A percentile compares a stretch with the other conserved stretches of the same genome.
Conservation (phyloP, 2,888 invertebrate species). For the Tetragonula carbonaria region DNA sequence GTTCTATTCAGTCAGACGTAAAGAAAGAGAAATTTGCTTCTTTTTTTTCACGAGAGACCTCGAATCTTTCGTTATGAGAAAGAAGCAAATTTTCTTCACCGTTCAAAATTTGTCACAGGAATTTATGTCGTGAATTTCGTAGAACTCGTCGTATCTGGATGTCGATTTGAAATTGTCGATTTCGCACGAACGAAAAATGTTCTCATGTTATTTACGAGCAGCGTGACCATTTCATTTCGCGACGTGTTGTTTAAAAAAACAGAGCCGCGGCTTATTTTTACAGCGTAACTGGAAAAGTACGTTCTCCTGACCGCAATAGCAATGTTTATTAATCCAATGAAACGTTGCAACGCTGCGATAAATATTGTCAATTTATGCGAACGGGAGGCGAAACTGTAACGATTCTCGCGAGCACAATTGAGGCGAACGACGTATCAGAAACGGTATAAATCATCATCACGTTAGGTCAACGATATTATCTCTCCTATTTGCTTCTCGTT, state of each 20-base stretch:
- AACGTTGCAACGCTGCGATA: not conserved
- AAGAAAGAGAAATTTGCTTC: no score
- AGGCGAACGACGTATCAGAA: not conserved
- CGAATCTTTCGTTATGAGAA: no score
- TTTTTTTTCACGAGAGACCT: no score
- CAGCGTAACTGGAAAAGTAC: not conserved
- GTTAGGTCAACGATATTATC: not conserved
- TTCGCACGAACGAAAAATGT: not conserved
- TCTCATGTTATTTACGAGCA: not conserved
- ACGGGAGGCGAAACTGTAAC: not conserved
- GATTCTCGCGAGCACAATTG: not conserved
- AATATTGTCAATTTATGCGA: not conserved
- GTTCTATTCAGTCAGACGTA: no score
- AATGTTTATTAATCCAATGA: constrained; percentile 22
- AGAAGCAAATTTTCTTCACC: no score
- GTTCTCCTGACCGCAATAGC: not conserved
- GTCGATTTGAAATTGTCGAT: not conserved
- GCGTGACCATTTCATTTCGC: not conserved
- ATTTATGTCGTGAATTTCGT: no score
- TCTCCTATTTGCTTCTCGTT: not conserved
- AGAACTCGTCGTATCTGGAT: no score
- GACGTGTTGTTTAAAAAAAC: not conserved
- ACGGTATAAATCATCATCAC: not conserved
- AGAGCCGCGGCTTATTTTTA: not conserved
- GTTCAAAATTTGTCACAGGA: no score